phyloP scores from a whole-genome alignment of 2,797 vertebrate genomes.

The Muscicapa comitata region DNA sequence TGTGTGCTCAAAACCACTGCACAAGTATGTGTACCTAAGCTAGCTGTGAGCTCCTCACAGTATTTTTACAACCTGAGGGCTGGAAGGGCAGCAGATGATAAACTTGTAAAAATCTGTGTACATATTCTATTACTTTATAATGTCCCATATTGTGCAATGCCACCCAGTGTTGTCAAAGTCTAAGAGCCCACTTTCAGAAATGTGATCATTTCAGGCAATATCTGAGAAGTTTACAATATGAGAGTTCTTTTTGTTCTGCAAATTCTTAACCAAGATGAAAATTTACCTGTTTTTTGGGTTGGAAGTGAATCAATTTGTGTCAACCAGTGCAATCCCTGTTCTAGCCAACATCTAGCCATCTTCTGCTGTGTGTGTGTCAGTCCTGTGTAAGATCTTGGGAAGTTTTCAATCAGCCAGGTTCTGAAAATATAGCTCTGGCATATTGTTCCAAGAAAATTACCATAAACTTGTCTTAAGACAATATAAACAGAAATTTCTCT shows the following conservation, averaged over 20 bases:
- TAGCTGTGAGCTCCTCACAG: not conserved
- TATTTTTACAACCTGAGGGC: not conserved
- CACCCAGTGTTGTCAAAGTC: not conserved
- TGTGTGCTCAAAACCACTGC: not conserved
- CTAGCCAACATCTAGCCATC: not conserved
- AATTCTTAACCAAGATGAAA: not conserved
- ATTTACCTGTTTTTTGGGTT: not conserved
- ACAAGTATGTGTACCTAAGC: not conserved
- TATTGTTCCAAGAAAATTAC: not conserved
- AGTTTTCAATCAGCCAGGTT: not conserved
- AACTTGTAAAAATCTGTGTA: not conserved
- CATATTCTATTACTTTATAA: not conserved
- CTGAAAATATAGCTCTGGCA: accelerated
- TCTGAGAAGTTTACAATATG: not conserved
- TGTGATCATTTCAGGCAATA: not conserved
- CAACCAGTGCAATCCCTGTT: not conserved
- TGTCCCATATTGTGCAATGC: not conserved
- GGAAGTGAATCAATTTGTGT: not conserved
- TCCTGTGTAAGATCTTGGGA: not conserved
- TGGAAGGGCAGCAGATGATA: not conserved
- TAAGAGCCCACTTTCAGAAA: not conserved
- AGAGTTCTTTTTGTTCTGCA: not conserved
- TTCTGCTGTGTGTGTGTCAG: not conserved
- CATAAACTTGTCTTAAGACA: not conserved
- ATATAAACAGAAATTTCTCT: not conserved